Conservation (phyloP, 2,888 invertebrate genomes). For the Pseudeuparius sepicola region DNA sequence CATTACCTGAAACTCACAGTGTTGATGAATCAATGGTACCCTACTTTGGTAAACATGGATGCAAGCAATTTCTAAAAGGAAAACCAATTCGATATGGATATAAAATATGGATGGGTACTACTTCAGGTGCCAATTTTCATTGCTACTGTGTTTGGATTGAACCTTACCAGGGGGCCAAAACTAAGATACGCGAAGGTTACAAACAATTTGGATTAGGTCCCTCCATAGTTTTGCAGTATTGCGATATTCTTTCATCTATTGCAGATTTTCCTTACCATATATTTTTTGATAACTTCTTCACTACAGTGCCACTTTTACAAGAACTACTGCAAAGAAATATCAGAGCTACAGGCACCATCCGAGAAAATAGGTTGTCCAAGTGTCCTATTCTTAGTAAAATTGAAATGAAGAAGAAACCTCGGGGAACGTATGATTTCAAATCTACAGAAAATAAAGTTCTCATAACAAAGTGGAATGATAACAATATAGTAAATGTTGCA, state of each 20-base stretch:
- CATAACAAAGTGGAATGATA: constrained; percentile 3
- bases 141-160: constrained; percentile 26
- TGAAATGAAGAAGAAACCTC: not conserved
- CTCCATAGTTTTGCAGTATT: not conserved
- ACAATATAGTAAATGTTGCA: not conserved
- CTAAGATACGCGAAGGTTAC: constrained; percentile 13
- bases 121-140: constrained; percentile 22
- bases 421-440: constrained; percentile 1
- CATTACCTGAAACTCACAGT: constrained; percentile 26
- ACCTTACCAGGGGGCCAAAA: constrained; percentile 24
- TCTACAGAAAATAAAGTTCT: not conserved
- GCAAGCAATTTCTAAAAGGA: constrained; percentile 27
- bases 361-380: constrained; percentile 1
- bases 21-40: constrained; percentile 33
- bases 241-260: not conserved
- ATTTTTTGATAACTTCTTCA: constrained; percentile 1
- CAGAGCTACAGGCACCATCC: not conserved
- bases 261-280: constrained; percentile 1
- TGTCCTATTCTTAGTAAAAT: constrained; percentile 2
- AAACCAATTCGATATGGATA: constrained; percentile 26
- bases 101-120: constrained; percentile 27
- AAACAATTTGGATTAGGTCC: constrained; percentile 4
- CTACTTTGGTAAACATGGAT: constrained; percentile 31
- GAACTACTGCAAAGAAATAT: not conserved
- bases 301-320: constrained; percentile 5